A percentile compares a stretch with the other conserved stretches of the same genome.
Evolutionary conservation across 2,797 vertebrate genomes (phyloP).

Genomic region (Poeciliopsis gracilis): DNA sequence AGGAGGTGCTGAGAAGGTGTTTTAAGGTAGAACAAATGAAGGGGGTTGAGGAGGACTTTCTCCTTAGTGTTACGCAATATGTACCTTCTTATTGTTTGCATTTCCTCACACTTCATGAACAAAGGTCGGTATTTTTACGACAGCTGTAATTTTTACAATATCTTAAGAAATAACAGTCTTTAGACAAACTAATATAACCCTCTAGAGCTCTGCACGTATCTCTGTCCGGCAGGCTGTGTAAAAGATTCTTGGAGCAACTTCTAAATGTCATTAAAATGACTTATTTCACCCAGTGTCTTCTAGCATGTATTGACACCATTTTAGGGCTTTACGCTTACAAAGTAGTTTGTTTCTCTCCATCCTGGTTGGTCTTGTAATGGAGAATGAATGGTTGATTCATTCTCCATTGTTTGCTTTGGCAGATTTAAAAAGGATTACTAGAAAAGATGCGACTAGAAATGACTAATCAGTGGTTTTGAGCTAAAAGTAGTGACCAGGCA

Average conservation of each 20-base stretch:
- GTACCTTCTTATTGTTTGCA: constrained; percentile 42
- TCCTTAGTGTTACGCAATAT: constrained; percentile 46
- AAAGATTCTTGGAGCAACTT: background rate
- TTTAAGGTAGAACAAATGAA: background rate
- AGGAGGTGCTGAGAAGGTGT: constrained; percentile 8
- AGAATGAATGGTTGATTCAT: background rate
- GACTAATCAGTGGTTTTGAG: background rate
- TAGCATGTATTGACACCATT: background rate
- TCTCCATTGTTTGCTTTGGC: background rate
- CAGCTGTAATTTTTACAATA: constrained; percentile 32
- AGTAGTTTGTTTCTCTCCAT: background rate
- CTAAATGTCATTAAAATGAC: background rate
- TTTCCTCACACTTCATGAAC: constrained; percentile 38
- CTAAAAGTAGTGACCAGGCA: background rate
- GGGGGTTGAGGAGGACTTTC: constrained; percentile 18
- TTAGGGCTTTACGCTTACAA: background rate
- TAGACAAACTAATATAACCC: constrained; percentile 15
- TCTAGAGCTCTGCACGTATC: constrained; percentile 3
- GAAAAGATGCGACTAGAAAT: background rate
- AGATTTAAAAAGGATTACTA: background rate
- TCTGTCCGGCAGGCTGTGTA: background rate
- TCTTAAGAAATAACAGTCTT: constrained; percentile 26
- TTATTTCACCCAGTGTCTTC: background rate
- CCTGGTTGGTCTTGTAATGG: background rate
- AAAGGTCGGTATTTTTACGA: constrained; percentile 58